Base-by-base conservation (phyloP, 2,113 vertebrate genomes). In the Tenebrosternarchus preto region DNA sequence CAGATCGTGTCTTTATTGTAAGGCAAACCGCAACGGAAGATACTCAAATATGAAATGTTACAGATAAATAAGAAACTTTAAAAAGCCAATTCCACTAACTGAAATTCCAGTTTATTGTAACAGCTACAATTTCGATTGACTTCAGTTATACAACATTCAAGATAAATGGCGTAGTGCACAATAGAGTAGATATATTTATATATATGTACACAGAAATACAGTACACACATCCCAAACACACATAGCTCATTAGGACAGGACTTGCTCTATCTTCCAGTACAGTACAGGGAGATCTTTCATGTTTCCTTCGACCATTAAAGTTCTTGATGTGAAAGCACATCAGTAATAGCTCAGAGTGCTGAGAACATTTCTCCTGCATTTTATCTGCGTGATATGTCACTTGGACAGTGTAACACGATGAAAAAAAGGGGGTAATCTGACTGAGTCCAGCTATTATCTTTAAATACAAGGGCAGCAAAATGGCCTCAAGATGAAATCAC, bases 61-160 rank as follows among this genome's bases (percentile, higher is more conserved):
- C 27, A 85, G 77, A 89, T 85, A 85, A 84, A 84, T 87, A 82
- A 83, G 86, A 88, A 77, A 86, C 56, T 85, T 88, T 68, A 80
- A 36, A 27, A 20, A 83, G 75, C 74, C 73, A 9, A 70, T 87
- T 81, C 81, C 29, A 87, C 88, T 87, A 91, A 87, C 66, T 76
- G 71, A 53, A 89, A 91, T 93, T 94, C 91, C 93, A 95, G 92
- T 93, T 93, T 91, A 90, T 91, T 90, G 82, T 89, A 88, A 91
- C 85, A 76, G n/a, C 87, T 86, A 83, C 57, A 77, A 69, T 53
- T 81, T 83, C 88, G 87, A 89, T 90, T 86, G 83, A 88, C 89
- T 77, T 80, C 61, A 73, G 81, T 72, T 70, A 43, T 56, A 77
- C 66, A 80, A 67, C 70, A 84, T 80, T 50, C 76, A 85, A 63